Percentiles rank a stretch among this genome's conserved stretches.
Evolutionary conservation across 2,888 invertebrate genomes (phyloP).

Genomic region (Agrotis puta): DNA sequence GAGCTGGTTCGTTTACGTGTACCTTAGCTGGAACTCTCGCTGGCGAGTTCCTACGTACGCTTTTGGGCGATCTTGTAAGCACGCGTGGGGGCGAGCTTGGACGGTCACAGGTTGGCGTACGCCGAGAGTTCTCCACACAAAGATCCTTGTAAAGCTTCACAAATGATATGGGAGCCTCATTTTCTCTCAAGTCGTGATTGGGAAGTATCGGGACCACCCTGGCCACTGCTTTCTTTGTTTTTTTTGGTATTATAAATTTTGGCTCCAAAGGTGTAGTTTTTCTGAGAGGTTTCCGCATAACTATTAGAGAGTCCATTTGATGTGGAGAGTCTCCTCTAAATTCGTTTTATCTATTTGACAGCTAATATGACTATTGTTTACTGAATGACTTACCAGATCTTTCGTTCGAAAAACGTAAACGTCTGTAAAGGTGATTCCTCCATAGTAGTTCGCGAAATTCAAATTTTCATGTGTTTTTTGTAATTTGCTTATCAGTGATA

Average conservation of each 20-base stretch:
- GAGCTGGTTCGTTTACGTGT: background rate
- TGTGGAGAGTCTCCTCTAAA: background rate
- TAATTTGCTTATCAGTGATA: too few species aligned
- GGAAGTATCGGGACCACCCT: slow-evolving; percentile 1
- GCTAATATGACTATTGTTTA: slow-evolving; percentile 17
- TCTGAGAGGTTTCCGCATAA: slow-evolving; percentile 55
- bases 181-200: background rate
- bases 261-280: slow-evolving; percentile 4
- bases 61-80: background rate
- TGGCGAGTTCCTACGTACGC: background rate
- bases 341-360: slow-evolving; percentile 15
- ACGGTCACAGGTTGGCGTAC: background rate
- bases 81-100: too few species aligned
- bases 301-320: slow-evolving; percentile 67
- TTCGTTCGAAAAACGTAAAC: too few species aligned
- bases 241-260: slow-evolving; percentile 20
- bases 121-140: slow-evolving; percentile 30
- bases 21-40: too few species aligned
- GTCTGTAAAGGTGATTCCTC: too few species aligned
- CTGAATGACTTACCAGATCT: too few species aligned
- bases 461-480: too few species aligned
- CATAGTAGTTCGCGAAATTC: too few species aligned
- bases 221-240: slow-evolving; percentile 9
- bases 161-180: slow-evolving; percentile 62
- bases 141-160: slow-evolving; percentile 67